phyloP scores from a whole-genome alignment of 2,113 vertebrate genomes.

The Aviceda subcristata region DNA sequence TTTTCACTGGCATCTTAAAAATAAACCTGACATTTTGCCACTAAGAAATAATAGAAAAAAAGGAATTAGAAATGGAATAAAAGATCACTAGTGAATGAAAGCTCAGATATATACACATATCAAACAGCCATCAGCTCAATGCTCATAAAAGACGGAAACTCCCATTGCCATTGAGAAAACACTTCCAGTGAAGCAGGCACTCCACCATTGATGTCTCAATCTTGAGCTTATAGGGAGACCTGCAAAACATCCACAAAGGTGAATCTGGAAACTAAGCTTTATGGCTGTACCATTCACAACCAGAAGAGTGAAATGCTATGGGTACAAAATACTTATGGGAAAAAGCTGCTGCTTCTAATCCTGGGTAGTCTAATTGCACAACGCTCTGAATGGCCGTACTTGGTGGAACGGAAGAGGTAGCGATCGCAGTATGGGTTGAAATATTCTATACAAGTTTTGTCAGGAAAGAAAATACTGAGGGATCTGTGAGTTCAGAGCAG shows the following conservation, averaged over 20 bases:
- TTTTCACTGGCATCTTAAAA: slow-evolving; percentile 31
- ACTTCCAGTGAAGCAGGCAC: background rate
- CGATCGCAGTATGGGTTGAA: background rate
- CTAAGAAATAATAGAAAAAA: background rate
- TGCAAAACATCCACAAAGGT: background rate
- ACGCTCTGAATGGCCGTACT: fast-evolving
- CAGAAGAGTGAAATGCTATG: background rate
- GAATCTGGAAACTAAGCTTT: background rate
- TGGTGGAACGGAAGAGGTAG: background rate
- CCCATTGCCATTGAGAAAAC: background rate
- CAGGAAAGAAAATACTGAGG: background rate
- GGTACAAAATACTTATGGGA: background rate
- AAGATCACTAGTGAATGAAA: background rate
- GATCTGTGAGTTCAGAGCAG: background rate
- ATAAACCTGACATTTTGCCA: slow-evolving; percentile 3
- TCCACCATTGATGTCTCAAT: background rate
- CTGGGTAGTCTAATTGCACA: background rate
- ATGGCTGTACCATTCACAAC: background rate
- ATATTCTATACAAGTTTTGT: background rate
- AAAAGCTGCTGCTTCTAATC: background rate
- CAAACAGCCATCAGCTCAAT: background rate
- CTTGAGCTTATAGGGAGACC: background rate
- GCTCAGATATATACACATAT: background rate
- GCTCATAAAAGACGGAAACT: background rate
- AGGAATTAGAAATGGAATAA: slow-evolving; percentile 14